phyloP scores from a whole-genome alignment of 2,113 vertebrate species.

The Solenodon paradoxus region DNA sequence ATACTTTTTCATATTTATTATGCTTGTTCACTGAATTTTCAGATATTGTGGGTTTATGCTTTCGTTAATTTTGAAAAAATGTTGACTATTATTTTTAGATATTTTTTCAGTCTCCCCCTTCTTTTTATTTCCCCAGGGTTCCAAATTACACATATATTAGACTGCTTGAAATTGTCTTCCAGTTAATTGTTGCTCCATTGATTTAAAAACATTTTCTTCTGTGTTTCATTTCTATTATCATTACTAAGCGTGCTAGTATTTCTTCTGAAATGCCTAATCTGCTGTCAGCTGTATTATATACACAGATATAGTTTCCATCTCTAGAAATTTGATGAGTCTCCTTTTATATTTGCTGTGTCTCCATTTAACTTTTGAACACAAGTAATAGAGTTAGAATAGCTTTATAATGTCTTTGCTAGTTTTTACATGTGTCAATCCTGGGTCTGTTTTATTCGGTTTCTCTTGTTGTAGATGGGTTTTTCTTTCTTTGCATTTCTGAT shows the following conservation, averaged over 20 bases:
- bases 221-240: not conserved
- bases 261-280: slow-evolving; percentile 1
- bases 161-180: not conserved
- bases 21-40: not conserved
- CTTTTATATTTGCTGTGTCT: not conserved
- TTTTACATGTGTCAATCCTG: not conserved
- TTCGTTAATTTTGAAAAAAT: not conserved
- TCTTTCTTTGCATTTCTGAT: not conserved
- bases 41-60: not conserved
- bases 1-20: not conserved
- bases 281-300: not conserved
- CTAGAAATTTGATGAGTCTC: not conserved
- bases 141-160: not conserved
- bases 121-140: not conserved
- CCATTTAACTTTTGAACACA: not conserved
- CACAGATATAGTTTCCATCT: not conserved
- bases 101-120: not conserved
- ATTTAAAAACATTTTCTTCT: not conserved
- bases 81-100: not conserved
- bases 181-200: not conserved
- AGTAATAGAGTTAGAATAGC: not conserved
- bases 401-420: not conserved
- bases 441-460: not conserved
- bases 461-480: not conserved
- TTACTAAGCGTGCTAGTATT: not conserved